Evolutionary conservation across 2,113 vertebrate genomes (phyloP).

Genomic region (Rhinolophus sinicus): DNA sequence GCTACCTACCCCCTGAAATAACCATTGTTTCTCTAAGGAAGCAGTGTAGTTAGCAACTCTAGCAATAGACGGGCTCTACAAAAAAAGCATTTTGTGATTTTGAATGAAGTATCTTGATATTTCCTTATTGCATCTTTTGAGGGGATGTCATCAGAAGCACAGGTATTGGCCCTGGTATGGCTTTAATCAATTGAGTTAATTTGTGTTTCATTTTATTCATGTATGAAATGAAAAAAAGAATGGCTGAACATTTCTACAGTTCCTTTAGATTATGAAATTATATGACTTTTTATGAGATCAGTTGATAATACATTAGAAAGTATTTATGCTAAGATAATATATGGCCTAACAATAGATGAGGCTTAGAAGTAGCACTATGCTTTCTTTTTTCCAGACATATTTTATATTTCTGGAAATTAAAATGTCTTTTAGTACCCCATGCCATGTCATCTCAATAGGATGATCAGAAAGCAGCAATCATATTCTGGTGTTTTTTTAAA

Average conservation of each 20-base stretch:
- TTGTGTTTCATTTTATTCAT: slow-evolving; percentile 2
- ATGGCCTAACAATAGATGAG: background rate
- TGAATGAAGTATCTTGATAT: background rate
- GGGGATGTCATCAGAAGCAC: background rate
- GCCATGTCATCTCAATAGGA: background rate
- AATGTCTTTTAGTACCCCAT: background rate
- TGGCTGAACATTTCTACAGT: background rate
- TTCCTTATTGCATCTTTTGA: background rate
- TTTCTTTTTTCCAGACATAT: background rate
- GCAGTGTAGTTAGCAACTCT: background rate
- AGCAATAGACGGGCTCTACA: background rate
- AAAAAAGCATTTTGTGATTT: background rate
- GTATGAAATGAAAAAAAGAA: background rate
- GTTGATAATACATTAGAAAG: background rate
- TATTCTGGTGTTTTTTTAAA: background rate
- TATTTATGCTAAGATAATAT: background rate
- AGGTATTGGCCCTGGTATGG: background rate
- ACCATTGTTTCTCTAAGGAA: background rate
- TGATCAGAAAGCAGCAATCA: background rate
- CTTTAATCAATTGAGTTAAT: background rate
- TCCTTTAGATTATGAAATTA: background rate
- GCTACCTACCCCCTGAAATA: background rate
- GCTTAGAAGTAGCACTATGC: background rate
- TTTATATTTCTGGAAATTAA: slow-evolving; percentile 34
- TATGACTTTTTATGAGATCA: background rate